Evolutionary conservation across 2,113 vertebrate genomes (phyloP).

Genomic region (Tor tambroides): DNA sequence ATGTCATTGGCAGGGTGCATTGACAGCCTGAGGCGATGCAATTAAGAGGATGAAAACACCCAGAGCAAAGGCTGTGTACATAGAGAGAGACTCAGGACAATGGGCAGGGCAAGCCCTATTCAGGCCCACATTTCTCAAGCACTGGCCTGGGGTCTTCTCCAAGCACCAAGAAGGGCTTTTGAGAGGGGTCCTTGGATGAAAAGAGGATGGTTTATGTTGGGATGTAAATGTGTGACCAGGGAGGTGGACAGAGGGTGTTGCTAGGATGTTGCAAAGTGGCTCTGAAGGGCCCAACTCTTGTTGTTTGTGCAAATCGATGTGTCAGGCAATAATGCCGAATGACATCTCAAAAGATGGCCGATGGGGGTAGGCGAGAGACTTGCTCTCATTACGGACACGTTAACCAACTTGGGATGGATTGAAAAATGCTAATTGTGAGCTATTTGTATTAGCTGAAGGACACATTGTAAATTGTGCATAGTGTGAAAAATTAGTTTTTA

Average conservation of each 20-base stretch:
- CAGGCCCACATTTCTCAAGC: slow-evolving; percentile 71
- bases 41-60: slow-evolving; percentile 81
- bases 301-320: slow-evolving; percentile 68
- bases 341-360: slow-evolving; percentile 67
- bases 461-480: not conserved
- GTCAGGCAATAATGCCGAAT: slow-evolving; percentile 76
- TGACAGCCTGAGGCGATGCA: slow-evolving; percentile 79
- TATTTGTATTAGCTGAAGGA: not conserved
- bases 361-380: slow-evolving; percentile 57
- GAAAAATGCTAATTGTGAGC: not conserved
- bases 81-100: slow-evolving; percentile 76
- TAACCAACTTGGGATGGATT: not conserved
- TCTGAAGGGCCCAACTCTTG: slow-evolving; percentile 67
- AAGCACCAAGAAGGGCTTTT: slow-evolving; percentile 72
- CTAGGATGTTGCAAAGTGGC: slow-evolving; percentile 72
- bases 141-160: slow-evolving; percentile 73
- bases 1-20: slow-evolving; percentile 73
- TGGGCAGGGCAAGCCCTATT: slow-evolving; percentile 72
- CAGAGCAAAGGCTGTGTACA: slow-evolving; percentile 79
- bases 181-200: slow-evolving; percentile 57
- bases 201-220: slow-evolving; percentile 42
- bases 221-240: slow-evolving; percentile 69
- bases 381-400: slow-evolving; percentile 55
- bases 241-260: slow-evolving; percentile 68
- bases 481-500: not conserved